Evolutionary conservation across 2,797 vertebrate species (phyloP).

Genomic region (Rachycentron canadum): DNA sequence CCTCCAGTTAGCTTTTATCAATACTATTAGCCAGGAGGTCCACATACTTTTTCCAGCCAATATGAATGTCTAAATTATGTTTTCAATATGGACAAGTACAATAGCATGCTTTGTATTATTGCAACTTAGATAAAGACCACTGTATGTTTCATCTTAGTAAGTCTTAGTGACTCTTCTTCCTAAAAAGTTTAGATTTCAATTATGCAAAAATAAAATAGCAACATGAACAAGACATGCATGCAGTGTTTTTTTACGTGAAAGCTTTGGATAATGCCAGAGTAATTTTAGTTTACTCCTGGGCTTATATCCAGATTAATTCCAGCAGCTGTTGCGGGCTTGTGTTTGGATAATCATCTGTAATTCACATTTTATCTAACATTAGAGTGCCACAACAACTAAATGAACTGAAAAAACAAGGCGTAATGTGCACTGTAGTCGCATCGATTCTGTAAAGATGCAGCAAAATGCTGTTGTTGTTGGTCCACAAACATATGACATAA

Average conservation of each 20-base stretch:
- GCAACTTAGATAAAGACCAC: too few species aligned
- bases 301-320: constrained; percentile 19
- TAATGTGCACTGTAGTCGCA: not conserved
- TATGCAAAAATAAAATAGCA: too few species aligned
- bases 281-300: constrained; percentile 17
- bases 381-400: constrained; percentile 17
- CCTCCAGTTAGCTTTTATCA: too few species aligned
- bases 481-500: not conserved
- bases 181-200: too few species aligned
- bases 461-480: not conserved
- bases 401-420: not conserved
- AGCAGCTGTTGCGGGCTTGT: constrained; percentile 31
- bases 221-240: not conserved
- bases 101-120: too few species aligned
- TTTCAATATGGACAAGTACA: too few species aligned
- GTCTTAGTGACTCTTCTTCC: not conserved
- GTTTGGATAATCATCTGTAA: constrained; percentile 24
- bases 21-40: too few species aligned
- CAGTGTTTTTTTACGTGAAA: constrained; percentile 4
- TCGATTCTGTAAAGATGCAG: not conserved
- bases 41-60: too few species aligned
- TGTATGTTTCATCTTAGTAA: constrained; percentile 2
- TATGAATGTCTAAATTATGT: too few species aligned
- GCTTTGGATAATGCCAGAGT: constrained; percentile 8
- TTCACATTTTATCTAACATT: constrained; percentile 26